These are phyloP conservation scores for Diprion similis DNA, from an alignment of 1,140 invertebrate genomes.

Conservation along the genomic window DNA sequence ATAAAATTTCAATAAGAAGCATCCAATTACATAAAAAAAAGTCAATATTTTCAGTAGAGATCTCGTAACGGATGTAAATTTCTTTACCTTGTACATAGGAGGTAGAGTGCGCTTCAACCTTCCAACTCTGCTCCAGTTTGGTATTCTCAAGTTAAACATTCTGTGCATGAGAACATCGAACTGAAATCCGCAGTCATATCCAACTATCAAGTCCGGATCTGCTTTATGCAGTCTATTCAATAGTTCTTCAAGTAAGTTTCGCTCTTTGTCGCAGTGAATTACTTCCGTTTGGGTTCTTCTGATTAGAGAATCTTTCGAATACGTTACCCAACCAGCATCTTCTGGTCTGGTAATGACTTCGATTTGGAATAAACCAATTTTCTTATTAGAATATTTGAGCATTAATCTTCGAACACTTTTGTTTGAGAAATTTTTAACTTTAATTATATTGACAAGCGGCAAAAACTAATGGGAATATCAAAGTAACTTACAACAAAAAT, in stretches of 20 bases:
- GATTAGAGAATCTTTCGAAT: conserved; percentile 70
- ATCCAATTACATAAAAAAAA: too few species aligned
- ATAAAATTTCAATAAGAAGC: too few species aligned
- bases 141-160: conserved; percentile 75
- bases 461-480: conserved; percentile 21
- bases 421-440: background rate
- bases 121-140: conserved; percentile 91
- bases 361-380: too few species aligned
- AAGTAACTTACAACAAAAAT: conserved; percentile 80
- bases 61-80: conserved; percentile 8
- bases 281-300: conserved; percentile 77
- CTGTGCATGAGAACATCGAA: conserved; percentile 88
- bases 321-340: conserved; percentile 81
- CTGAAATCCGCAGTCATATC: conserved; percentile 91
- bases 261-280: conserved; percentile 84
- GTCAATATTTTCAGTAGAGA: conserved; percentile 11
- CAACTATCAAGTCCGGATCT: conserved; percentile 94
- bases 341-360: conserved; percentile 81
- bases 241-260: conserved; percentile 83
- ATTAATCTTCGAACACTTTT: background rate
- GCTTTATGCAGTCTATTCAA: conserved; percentile 83
- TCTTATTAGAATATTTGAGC: too few species aligned
- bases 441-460: conserved; percentile 12
- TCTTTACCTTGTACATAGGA: conserved; percentile 41
- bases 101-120: conserved; percentile 74